phyloP scores from a whole-genome alignment of 2,113 vertebrate genomes.

The Tursiops truncatus region DNA sequence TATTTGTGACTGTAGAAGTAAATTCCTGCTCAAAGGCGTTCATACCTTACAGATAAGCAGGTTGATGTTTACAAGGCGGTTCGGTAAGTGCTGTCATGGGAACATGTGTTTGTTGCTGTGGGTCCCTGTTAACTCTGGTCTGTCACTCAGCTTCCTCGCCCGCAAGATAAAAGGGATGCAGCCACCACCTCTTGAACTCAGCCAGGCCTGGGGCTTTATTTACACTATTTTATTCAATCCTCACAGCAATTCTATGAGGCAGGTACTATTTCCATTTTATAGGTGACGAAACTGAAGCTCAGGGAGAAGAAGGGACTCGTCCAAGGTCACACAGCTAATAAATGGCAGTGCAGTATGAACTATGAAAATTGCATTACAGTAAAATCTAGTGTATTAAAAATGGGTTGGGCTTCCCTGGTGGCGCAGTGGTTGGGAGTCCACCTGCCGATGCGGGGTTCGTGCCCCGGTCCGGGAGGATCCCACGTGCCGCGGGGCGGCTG shows the following conservation, averaged over 20 bases:
- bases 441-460: too few relatives aligned
- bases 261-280: not conserved
- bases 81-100: not conserved
- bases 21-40: not conserved
- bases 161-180: not conserved
- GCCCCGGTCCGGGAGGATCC: too few relatives aligned
- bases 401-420: not conserved
- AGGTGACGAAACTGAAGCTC: not conserved
- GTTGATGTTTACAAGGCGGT: not conserved
- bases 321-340: not conserved
- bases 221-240: not conserved
- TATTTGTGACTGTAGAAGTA: not conserved
- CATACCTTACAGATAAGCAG: not conserved
- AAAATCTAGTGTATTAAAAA: not conserved
- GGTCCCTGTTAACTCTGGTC: not conserved
- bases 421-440: too few relatives aligned
- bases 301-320: not conserved
- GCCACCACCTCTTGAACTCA: not conserved
- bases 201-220: not conserved
- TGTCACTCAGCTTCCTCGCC: not conserved
- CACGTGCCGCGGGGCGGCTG: too few relatives aligned
- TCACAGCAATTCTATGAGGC: not conserved
- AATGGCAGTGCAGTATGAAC: not conserved
- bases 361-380: not conserved
- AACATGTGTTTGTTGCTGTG: not conserved